phyloP scores from a whole-genome alignment of 2,113 vertebrate genomes.

The Aegithalos caudatus region DNA sequence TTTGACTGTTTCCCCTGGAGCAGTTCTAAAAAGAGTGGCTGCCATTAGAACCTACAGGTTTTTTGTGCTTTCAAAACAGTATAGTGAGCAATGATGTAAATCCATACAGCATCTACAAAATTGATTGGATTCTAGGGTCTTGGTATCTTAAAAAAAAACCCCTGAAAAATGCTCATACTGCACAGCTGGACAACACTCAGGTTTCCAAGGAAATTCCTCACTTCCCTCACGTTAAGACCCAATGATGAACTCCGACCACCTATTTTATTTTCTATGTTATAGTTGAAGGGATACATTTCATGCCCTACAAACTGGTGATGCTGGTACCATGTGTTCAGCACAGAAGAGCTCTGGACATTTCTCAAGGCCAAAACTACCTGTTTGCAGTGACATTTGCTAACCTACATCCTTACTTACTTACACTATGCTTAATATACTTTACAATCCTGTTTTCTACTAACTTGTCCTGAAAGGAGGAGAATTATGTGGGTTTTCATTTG shows the following conservation, averaged over 20 bases:
- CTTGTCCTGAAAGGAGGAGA: background rate
- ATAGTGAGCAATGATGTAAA: background rate
- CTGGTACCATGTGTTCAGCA: background rate
- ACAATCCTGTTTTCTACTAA: background rate
- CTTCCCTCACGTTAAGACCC: accelerated
- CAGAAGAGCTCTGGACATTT: background rate
- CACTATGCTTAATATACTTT: background rate
- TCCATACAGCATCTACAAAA: accelerated
- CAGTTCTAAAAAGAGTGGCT: background rate
- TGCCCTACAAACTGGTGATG: background rate
- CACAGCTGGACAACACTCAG: accelerated
- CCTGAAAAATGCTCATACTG: background rate
- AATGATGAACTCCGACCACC: background rate
- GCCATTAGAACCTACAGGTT: background rate
- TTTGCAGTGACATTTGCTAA: background rate
- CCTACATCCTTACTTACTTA: background rate
- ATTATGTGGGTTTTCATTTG: background rate
- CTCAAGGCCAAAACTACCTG: background rate
- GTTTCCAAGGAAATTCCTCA: background rate
- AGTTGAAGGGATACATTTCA: background rate
- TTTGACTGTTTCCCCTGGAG: accelerated
- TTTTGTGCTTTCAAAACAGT: background rate
- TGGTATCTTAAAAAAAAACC: background rate
- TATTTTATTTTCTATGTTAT: background rate
- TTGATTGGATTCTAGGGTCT: background rate